Base-by-base conservation (phyloP, 2,113 vertebrate species). In the Narcine bancroftii region DNA sequence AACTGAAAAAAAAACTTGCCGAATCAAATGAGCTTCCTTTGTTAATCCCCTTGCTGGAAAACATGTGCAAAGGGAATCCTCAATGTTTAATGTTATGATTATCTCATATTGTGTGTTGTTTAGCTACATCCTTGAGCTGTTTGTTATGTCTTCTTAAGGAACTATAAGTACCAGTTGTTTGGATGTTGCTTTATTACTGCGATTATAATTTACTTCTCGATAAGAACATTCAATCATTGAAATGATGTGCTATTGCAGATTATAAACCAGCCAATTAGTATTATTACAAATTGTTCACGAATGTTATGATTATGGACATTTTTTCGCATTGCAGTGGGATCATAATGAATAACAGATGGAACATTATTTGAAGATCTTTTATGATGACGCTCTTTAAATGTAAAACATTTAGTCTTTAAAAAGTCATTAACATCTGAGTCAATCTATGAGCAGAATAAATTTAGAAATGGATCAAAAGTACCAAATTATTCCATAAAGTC, bases 91-190 rank as follows among this genome's bases (percentile, higher is more conserved):
- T 13, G 24, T 21, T 39, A 36, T 66, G 39, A 15, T 11, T n/a
- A 11, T 50, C 36, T 89, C 3, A 1, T 19, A 66, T 10, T 42
- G 39, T 71, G 65, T 47, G 11, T 69, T 45, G 39, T 91, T 47
- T 26, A 47, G 89, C 26, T 42, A 11, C 15, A 71, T 69, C 89
- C 89, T 69, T 71, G 89, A 47, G 60, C 39, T 47, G 65, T 91
- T 69, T 45, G 17, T 42, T 89, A 69, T 91, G 89, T 91, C 65
- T 91, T 65, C 85, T 65, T 33, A 60, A 19, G 17, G 65, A 39
- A 89, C 39, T 71, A 42, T 26, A 91, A 91, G 6, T 13, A 91
- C 71, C 36, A 71, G 7, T 69, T 91, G 60, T 91, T 91, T 91
- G 89, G 24, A 71, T 91, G 63, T 45, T 11, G 26, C 13, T 45